Evolutionary conservation across 30 jellyfish, hydroid and myxozoan genomes (phyloP).

Genomic region (Aurelia aurita): DNA sequence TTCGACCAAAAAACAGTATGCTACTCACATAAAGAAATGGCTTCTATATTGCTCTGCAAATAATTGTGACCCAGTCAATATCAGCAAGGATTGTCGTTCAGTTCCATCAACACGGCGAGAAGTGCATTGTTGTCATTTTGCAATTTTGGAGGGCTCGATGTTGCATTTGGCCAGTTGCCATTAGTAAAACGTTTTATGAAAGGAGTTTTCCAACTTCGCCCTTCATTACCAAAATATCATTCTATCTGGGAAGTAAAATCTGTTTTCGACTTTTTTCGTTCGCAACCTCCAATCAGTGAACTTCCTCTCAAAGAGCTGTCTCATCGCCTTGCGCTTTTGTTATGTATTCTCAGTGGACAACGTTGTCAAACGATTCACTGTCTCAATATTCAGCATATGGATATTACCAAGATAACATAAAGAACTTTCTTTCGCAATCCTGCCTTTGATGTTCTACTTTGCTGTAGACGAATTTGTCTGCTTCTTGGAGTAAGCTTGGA

Average conservation of each 20-base stretch:
- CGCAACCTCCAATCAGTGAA: not conserved
- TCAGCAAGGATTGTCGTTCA: not conserved
- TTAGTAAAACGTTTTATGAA: slow-evolving; percentile 24
- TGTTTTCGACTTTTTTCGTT: not conserved
- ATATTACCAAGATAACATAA: too few relatives aligned
- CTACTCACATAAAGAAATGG: not conserved
- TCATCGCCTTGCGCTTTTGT: not conserved
- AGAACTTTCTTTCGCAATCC: too few relatives aligned
- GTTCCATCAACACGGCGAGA: not conserved
- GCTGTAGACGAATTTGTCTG: too few relatives aligned
- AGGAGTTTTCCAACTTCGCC: slow-evolving; percentile 25
- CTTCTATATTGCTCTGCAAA: not conserved
- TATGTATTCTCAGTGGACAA: slow-evolving; percentile 1
- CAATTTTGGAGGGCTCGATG: not conserved
- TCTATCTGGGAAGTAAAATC: not conserved
- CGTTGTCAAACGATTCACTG: slow-evolving; percentile 16
- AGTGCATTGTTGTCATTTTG: not conserved
- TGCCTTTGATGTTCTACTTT: too few relatives aligned
- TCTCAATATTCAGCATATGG: not conserved
- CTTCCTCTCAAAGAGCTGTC: slow-evolving; percentile 8
- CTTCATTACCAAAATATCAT: slow-evolving; percentile 8
- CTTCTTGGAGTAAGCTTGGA: too few relatives aligned
- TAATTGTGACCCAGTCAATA: not conserved
- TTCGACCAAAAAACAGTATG: slow-evolving; percentile 8
- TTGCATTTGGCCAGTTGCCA: slow-evolving; percentile 21